Base-by-base conservation (phyloP, 2,113 vertebrate species). In the Ammospiza caudacuta region DNA sequence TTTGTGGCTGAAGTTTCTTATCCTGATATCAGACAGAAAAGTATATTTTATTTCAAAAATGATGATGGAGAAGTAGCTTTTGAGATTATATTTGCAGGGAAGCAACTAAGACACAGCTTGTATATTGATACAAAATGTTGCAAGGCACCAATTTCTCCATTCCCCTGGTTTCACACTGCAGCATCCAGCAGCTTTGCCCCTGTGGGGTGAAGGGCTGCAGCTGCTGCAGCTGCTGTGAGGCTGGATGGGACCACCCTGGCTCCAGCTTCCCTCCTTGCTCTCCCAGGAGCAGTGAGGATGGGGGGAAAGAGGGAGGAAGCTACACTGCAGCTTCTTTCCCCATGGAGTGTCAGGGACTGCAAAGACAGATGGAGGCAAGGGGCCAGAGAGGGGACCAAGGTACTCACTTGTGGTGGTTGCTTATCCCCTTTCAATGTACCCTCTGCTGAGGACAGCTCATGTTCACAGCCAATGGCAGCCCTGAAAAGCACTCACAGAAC, bases 371-470 rank as follows among this genome's bases (percentile, higher is more conserved):
- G 27, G 78, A 66, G 19, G 23, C 25, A 80, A 73, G 27, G 57
- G 76, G 39, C 15, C 58, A 47, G 33, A 57, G 51, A 79, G 14
- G 13, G 24, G 44, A 69, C 25, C 18, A 24, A 54, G 49, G 39
- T 23, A 49, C 8, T 83, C 0, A 0, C 24, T 62, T 8, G 3
- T 3, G 5, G 21, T 52, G n/a, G 17, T 0, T 64, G 54, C 49
- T 78, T 41, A 44, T 33, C 21, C 46, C 33, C 24, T 80, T 68
- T 35, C 3, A 8, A 3, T 16, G 17, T 39, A 62, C 62, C n/a
- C 43, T 58, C 28, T n/a, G 41, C 55, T 39, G 39, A 63, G 33
- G 29, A 57, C 4, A 44, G 39, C 52, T 33, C 66, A 35, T 11
- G 8, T 16, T 49, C 63, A 78, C 68, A 83, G 37, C 35, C 68